Conservation (phyloP, 2,888 invertebrate species). For the Drosophila formosana region DNA sequence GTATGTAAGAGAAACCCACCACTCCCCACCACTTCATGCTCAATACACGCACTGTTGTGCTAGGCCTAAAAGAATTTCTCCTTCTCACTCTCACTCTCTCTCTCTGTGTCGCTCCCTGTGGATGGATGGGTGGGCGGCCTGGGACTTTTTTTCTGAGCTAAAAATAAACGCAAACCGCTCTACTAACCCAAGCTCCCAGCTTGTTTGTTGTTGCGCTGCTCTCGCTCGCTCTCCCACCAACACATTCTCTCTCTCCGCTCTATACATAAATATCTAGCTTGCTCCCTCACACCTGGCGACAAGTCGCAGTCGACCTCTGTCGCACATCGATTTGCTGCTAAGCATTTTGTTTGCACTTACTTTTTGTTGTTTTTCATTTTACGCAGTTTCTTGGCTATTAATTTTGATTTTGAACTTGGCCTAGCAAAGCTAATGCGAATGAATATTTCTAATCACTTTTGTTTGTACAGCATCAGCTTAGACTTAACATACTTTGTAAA, state of each 20-base stretch:
- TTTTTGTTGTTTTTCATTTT: conserved; percentile 3
- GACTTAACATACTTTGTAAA: background rate
- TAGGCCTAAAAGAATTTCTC: conserved; percentile 53
- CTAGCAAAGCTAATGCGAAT: background rate
- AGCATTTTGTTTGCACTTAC: conserved; percentile 27
- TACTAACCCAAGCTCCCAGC: conserved; percentile 21
- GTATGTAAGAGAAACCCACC: conserved; percentile 17
- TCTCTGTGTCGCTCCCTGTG: conserved; percentile 3
- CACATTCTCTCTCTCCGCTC: background rate
- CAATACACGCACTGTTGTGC: conserved; percentile 71
- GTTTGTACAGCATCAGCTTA: background rate
- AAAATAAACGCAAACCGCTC: conserved; percentile 47
- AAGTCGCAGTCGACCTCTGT: conserved; percentile 3
- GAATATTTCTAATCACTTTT: conserved; percentile 2
- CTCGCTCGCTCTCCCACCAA: conserved; percentile 3
- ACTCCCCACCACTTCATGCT: conserved; percentile 28
- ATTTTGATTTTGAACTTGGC: conserved; percentile 15
- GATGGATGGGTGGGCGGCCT: conserved; percentile 10
- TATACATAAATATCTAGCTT: conserved; percentile 1
- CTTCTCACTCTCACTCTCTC: conserved; percentile 3
- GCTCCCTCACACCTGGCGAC: background rate
- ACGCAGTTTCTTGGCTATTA: conserved; percentile 13
- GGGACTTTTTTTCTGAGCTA: conserved; percentile 54
- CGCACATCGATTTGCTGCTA: conserved; percentile 34
- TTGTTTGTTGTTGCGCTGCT: conserved; percentile 35